Conservation (phyloP, 2,113 vertebrate species). For the Sterrhoptilus dennistouni region DNA sequence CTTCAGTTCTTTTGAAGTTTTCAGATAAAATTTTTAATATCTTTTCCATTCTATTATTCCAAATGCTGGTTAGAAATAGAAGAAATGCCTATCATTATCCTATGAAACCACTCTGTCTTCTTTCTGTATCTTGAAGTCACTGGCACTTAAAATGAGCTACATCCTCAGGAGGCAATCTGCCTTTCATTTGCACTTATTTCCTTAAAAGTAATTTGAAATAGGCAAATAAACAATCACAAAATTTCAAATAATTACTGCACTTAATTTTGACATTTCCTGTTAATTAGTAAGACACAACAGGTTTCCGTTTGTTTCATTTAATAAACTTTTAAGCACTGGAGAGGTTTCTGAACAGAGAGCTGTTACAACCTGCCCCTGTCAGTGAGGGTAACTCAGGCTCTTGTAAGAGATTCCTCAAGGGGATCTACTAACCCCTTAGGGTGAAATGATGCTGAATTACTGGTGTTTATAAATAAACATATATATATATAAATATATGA, state of each 20-base stretch:
- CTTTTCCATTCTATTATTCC: not conserved
- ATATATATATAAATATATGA: not conserved
- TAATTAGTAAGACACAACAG: not conserved
- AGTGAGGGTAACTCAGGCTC: not conserved
- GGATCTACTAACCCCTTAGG: not conserved
- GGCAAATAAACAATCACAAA: not conserved
- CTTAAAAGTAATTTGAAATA: not conserved
- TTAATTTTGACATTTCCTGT: not conserved
- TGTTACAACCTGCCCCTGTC: rapidly evolving
- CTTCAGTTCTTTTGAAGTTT: not conserved
- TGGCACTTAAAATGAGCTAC: not conserved
- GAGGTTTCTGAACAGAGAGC: not conserved
- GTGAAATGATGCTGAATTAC: not conserved
- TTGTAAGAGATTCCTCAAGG: not conserved
- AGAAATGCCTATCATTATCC: not conserved
- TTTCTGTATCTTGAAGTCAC: not conserved
- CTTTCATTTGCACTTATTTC: not conserved
- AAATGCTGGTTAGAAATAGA: not conserved
- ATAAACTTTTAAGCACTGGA: not conserved
- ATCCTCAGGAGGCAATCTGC: not conserved
- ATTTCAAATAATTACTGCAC: not conserved
- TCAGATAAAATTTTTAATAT: not conserved
- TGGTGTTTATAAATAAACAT: not conserved
- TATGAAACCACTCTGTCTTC: not conserved
- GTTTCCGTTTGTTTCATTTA: not conserved